Base-by-base conservation (phyloP, 2,113 vertebrate genomes). In the Carlito syrichta region DNA sequence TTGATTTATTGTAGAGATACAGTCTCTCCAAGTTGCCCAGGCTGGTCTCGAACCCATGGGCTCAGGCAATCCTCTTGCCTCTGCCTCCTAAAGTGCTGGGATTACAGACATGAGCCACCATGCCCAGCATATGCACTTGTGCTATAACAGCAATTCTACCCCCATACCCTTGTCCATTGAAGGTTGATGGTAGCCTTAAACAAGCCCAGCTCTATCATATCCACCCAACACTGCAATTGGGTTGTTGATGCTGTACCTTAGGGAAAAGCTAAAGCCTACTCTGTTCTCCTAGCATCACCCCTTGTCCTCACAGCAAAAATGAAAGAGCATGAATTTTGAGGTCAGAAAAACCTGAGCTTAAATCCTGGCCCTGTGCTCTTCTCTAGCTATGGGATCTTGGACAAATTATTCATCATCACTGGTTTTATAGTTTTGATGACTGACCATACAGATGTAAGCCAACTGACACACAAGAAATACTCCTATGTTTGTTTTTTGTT, bases 101-200 rank as follows among this genome's bases (percentile, higher is more conserved):
- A n/a, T n/a, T n/a, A n/a, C n/a, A n/a, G n/a, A n/a, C n/a, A n/a
- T n/a, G n/a, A n/a, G n/a, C n/a, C n/a, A n/a, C n/a, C n/a, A n/a
- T n/a, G n/a, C n/a, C n/a, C n/a, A n/a, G n/a, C n/a, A n/a, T 58
- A 56, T 2, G 2, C 2, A 23, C 27, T 20, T 38, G 3, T 27
- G 50, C 35, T 35, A 40, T 10, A 14, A 74, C 38, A 85, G 54
- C 22, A n/a, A 3, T 38, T 58, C 50, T 58, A 7, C 22, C 60
- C 45, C 62, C 27, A 2, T 1, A 8, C 13, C 35, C 81, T 25
- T 17, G 5, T 0, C 35, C 43, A 13, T 2, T 3, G 6, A 13
- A 40, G 73, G 38, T 30, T 30, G n/a, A 50, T 0, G 6, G 56
- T n/a, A 50, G 38, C 43, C 54, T 32, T 56, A n/a, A 23, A 32